phyloP scores from a whole-genome alignment of 2,888 invertebrate species.

The Drosophila paracracens region DNA sequence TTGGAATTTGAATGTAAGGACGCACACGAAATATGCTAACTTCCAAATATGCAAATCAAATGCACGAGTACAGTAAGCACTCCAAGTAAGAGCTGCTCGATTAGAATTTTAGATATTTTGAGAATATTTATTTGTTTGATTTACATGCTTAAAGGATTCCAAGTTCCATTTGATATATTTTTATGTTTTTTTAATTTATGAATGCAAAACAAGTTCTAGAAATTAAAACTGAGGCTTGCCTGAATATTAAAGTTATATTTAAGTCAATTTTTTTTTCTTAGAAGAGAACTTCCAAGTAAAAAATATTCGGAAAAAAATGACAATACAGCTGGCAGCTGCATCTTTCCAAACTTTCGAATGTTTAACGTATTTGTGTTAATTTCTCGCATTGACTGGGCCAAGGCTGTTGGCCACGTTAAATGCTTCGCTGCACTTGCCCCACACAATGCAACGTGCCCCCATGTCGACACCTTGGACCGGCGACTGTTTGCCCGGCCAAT shows the following conservation, averaged over 20 bases:
- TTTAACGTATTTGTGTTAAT: slow-evolving; percentile 30
- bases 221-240: background rate
- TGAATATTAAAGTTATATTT: background rate
- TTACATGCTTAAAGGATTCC: background rate
- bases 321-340: background rate
- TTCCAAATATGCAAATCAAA: slow-evolving; percentile 52
- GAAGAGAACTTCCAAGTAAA: background rate
- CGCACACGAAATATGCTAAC: background rate
- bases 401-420: slow-evolving; percentile 43
- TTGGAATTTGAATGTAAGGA: background rate
- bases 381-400: slow-evolving; percentile 31
- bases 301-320: background rate
- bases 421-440: slow-evolving; percentile 57
- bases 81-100: background rate
- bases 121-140: background rate
- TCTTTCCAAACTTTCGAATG: background rate
- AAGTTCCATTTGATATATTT: background rate
- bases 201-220: background rate
- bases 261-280: background rate
- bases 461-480: slow-evolving; percentile 42
- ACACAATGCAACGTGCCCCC: slow-evolving; percentile 17
- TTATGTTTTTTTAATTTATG: too few species aligned
- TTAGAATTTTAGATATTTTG: background rate
- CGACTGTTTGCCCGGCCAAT: slow-evolving; percentile 45
- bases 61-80: slow-evolving; percentile 31